Conservation (phyloP, 2,113 vertebrate species). For the Phoenicopterus ruber region DNA sequence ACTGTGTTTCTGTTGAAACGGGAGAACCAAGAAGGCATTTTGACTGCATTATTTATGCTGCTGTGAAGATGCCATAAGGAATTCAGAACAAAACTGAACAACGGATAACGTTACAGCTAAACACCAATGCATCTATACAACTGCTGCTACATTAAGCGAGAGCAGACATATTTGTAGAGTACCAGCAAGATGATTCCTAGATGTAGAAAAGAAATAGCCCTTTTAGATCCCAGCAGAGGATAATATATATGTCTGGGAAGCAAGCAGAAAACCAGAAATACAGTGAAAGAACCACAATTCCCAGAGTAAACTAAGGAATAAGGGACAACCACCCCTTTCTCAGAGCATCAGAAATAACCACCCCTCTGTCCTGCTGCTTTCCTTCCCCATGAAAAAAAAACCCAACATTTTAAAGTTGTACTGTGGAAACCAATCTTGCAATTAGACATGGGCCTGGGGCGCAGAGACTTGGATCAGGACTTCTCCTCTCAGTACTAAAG, state of each 20-base stretch:
- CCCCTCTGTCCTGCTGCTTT: background rate
- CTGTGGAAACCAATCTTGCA: background rate
- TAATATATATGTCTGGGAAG: background rate
- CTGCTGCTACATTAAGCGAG: background rate
- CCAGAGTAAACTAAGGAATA: background rate
- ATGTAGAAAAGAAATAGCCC: background rate
- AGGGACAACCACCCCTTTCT: background rate
- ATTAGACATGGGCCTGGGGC: background rate
- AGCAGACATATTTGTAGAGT: background rate
- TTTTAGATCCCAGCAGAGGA: background rate
- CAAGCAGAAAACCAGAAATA: background rate
- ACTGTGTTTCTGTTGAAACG: background rate
- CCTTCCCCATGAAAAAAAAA: background rate
- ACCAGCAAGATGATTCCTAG: background rate
- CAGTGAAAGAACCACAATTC: background rate
- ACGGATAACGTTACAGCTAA: background rate
- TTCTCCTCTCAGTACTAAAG: background rate
- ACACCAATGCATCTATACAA: fast-evolving
- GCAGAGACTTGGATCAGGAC: background rate
- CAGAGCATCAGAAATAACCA: background rate
- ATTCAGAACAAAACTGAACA: background rate
- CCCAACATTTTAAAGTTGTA: background rate
- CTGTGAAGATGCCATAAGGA: background rate
- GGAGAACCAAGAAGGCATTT: background rate
- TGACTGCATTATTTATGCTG: background rate